A percentile compares a stretch with the other conserved stretches of the same genome.
phyloP scores from a whole-genome alignment of 2,888 invertebrate genomes.

The Ferdinandea cuprea region DNA sequence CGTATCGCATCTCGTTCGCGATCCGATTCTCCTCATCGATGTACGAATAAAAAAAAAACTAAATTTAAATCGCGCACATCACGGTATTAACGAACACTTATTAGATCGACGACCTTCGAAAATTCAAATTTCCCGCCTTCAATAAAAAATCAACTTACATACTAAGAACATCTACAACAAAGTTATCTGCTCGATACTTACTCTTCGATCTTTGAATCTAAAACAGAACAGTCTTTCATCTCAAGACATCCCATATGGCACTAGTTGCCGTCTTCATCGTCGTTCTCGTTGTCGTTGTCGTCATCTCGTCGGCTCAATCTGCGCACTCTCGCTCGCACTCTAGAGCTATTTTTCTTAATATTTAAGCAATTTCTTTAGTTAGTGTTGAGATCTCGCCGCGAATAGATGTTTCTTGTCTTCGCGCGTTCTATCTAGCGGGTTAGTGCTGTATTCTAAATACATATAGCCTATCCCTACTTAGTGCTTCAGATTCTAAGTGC shows the following conservation, averaged over 20 bases:
- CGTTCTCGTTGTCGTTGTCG: conserved; percentile 4
- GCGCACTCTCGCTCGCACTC: conserved; percentile 59
- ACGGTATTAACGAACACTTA: conserved; percentile 3
- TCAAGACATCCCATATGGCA: conserved; percentile 58
- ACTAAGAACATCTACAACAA: background rate
- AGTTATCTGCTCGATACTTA: conserved; percentile 38
- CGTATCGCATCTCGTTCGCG: conserved; percentile 34
- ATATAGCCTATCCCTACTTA: conserved; percentile 9
- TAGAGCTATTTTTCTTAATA: conserved; percentile 52
- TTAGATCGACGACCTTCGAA: conserved; percentile 62
- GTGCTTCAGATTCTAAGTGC: conserved; percentile 29
- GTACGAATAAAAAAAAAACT: conserved; percentile 17
- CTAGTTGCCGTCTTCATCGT: no score
- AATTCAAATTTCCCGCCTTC: conserved; percentile 38
- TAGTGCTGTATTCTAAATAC: conserved; percentile 57
- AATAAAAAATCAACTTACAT: conserved; percentile 13
- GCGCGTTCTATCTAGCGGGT: conserved; percentile 64
- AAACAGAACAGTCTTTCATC: conserved; percentile 23
- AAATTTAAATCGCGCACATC: conserved; percentile 34
- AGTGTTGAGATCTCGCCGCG: conserved; percentile 78
- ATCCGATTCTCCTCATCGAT: conserved; percentile 40
- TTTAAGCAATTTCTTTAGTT: conserved; percentile 75
- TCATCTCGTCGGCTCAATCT: conserved; percentile 1
- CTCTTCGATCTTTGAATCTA: conserved; percentile 2
- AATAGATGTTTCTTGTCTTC: conserved; percentile 70